Percentiles rank a stretch among this genome's conserved stretches.
Conservation (phyloP, 2,797 vertebrate genomes). For the Diplodus sargus region DNA sequence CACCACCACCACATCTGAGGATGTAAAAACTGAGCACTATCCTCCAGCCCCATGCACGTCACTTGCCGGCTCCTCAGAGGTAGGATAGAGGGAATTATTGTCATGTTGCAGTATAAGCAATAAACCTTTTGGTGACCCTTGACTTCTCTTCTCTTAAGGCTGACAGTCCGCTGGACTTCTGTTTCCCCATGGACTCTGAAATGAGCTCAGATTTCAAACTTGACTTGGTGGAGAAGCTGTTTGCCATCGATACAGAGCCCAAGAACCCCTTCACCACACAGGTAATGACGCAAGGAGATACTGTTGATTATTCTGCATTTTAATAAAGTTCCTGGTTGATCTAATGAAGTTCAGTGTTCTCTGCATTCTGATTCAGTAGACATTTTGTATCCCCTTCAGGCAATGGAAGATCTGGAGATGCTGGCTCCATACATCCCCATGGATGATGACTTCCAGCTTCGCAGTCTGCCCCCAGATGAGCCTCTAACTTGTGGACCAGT, state of each 20-base stretch:
- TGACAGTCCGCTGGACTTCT: constrained; percentile 88
- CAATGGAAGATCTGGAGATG: constrained; percentile 95
- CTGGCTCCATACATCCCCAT: constrained; percentile 98
- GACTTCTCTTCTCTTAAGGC: constrained; percentile 80
- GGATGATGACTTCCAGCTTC: constrained; percentile 98
- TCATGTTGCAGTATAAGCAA: not conserved
- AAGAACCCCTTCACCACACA: constrained; percentile 92
- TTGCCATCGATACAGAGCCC: constrained; percentile 95
- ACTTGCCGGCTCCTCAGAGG: constrained; percentile 87
- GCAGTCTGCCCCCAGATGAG: constrained; percentile 88
- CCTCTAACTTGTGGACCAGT: constrained; percentile 80
- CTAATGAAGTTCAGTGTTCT: not conserved
- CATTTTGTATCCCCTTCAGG: constrained; percentile 69
- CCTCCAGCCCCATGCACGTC: constrained; percentile 82
- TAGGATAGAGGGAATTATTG: constrained; percentile 55
- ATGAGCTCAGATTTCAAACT: constrained; percentile 95
- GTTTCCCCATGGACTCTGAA: constrained; percentile 92
- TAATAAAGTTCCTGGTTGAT: not conserved
- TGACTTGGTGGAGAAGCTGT: constrained; percentile 96
- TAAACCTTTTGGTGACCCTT: not conserved
- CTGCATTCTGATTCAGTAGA: not conserved
- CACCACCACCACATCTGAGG: constrained; percentile 83
- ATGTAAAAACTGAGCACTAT: constrained; percentile 84
- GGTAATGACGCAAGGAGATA: constrained; percentile 79
- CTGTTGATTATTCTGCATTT: not conserved